phyloP scores from a whole-genome alignment of 2,888 invertebrate genomes.

The Germaria angustata region DNA sequence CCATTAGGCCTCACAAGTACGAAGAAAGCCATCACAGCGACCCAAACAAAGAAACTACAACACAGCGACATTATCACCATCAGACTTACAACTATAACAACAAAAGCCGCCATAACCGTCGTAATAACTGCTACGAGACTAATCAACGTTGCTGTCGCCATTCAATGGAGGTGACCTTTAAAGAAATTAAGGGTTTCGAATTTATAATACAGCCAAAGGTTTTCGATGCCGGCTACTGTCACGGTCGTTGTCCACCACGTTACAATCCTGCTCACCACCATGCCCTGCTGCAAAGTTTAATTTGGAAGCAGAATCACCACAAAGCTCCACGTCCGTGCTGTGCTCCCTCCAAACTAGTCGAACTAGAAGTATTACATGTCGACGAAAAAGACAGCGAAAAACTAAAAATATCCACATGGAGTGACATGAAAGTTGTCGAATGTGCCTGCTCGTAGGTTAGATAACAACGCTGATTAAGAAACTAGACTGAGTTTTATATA shows the following conservation, averaged over 20 bases:
- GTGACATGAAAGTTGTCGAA: conserved; percentile 86
- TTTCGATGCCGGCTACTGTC: conserved; percentile 87
- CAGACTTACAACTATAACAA: conserved; percentile 67
- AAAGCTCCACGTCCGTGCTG: conserved; percentile 84
- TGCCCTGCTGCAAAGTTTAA: conserved; percentile 85
- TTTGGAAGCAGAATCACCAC: conserved; percentile 83
- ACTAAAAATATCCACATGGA: conserved; percentile 85
- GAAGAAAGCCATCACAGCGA: conserved; percentile 12
- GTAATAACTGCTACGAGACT: conserved; percentile 80
- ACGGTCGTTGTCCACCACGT: conserved; percentile 85
- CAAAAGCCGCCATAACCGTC: conserved; percentile 74
- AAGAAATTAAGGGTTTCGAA: conserved; percentile 84
- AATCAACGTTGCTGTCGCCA: conserved; percentile 85
- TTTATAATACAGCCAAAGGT: conserved; percentile 85
- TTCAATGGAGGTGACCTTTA: conserved; percentile 84
- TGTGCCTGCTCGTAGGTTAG: conserved; percentile 83
- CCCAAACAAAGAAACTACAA: conserved; percentile 29
- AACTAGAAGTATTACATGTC: conserved; percentile 84
- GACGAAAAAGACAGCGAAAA: conserved; percentile 83
- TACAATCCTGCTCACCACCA: conserved; percentile 87
- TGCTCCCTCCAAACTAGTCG: conserved; percentile 84
- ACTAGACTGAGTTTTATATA: not conserved
- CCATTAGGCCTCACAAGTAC: conserved; percentile 70
- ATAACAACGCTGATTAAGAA: not conserved
- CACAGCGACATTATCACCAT: conserved; percentile 67